Evolutionary conservation across 1,140 invertebrate genomes (phyloP), one percentile per base, ranked within the genome.

Genomic region (Pygmarrhopalites habei): DNA sequence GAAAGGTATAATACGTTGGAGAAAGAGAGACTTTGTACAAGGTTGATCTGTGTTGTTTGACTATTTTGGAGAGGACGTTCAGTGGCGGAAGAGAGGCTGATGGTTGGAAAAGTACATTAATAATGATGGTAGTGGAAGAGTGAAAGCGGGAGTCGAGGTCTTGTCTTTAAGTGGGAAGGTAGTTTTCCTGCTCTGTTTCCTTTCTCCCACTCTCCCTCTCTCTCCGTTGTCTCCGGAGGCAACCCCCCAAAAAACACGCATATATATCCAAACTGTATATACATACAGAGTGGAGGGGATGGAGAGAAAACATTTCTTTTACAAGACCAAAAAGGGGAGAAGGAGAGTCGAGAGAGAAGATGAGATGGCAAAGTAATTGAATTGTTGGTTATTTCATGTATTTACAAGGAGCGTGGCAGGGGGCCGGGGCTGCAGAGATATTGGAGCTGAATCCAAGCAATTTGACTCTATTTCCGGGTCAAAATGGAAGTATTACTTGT

Each of bases 391-490:
- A 59, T 65, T 60, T 65, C 4, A 59, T 56, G 19, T 19, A 51
- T 32, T 62, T 15, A 25, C 23, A 1, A 62, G 55, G 32, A 49
- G 17, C 47, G 10, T 62, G 60, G 63, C 46, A 62, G 5, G 60
- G 56, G 26, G 15, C 32, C 5, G n/a, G n/a, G n/a, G 41, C 32
- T 19, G 60, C 62, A 5, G 65, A 70, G 46, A 66, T 70, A 32
- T 25, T 70, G 47, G 60, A 64, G 47, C 19, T 70, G 14, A 66
- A 19, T 39, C 69, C 69, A 21, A 60, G 28, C 14, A 70, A 68
- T 60, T 49, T 70, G 53, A 67, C 60, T 19, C 30, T 70, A 2
- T 51, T 26, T 46, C 49, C 63, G 30, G 69, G 69, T 23, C 41
- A 60, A 15, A 59, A 28, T 47, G 65, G 60, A 25, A 64, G 29